Evolutionary conservation across 2,113 vertebrate species (phyloP).

Genomic region (Piprites chloris): DNA sequence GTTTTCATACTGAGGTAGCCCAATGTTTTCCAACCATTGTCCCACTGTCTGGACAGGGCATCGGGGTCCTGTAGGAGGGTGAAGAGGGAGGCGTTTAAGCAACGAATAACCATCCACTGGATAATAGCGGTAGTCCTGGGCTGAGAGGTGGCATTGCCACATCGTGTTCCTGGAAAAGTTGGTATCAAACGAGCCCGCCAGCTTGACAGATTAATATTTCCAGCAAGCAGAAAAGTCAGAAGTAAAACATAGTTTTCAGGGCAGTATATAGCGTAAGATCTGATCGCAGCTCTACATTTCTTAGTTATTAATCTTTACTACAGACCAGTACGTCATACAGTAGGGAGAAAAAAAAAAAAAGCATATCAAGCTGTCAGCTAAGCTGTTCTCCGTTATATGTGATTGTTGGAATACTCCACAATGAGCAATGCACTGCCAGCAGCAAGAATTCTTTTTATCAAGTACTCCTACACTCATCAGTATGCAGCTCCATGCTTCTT

Average conservation of each 20-base stretch:
- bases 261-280: conserved; percentile 68
- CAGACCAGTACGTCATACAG: conserved; percentile 75
- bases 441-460: conserved; percentile 95
- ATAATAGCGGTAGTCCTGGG: conserved; percentile 98
- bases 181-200: conserved; percentile 98
- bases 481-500: conserved; percentile 90
- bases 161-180: conserved; percentile 96
- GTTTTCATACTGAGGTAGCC: conserved; percentile 98
- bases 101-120: conserved; percentile 97
- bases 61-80: conserved; percentile 97
- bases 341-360: conserved; percentile 15
- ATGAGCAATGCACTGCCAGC: conserved; percentile 84
- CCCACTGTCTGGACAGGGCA: conserved; percentile 96
- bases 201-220: conserved; percentile 83
- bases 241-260: conserved; percentile 79
- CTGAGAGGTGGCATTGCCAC: conserved; percentile 99
- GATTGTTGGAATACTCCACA: conserved; percentile 85
- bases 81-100: conserved; percentile 97
- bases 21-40: conserved; percentile 98
- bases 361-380: conserved; percentile 80
- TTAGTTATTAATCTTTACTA: conserved; percentile 81
- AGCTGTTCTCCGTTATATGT: conserved; percentile 79
- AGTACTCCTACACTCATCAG: conserved; percentile 99
- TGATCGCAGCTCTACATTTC: conserved; percentile 80
- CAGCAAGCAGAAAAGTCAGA: conserved; percentile 76